These are phyloP conservation scores for Schizothorax lantsangensis DNA, from an alignment of 2,797 vertebrate species.

Conservation along the genomic window DNA sequence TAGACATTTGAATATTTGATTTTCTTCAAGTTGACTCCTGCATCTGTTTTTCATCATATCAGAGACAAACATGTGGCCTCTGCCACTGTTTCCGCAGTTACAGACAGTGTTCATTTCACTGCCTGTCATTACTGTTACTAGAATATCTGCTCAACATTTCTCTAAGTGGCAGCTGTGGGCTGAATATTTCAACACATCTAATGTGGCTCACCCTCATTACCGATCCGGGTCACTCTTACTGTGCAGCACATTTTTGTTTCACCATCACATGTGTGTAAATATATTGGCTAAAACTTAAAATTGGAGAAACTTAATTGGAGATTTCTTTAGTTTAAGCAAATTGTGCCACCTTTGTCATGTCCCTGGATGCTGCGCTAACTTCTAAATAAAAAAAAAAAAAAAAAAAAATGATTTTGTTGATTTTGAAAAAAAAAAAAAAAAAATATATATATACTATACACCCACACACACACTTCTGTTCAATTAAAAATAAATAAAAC, in stretches of 20 bases:
- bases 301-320: neutral
- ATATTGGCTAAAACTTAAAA: neutral
- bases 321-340: neutral
- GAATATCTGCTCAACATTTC: constrained; percentile 32
- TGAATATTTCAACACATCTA: constrained; percentile 55
- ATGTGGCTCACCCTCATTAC: constrained; percentile 45
- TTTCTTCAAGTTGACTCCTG: constrained; percentile 23
- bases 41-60: constrained; percentile 31
- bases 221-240: constrained; percentile 15
- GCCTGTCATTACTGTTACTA: constrained; percentile 1
- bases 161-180: constrained; percentile 16
- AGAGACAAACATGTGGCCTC: neutral
- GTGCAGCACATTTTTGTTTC: neutral
- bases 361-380: neutral
- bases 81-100: neutral
- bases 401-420: too few relatives aligned
- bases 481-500: neutral
- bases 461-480: neutral
- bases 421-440: too few relatives aligned
- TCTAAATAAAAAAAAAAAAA: neutral
- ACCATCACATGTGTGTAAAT: neutral
- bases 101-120: constrained; percentile 8
- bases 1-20: constrained; percentile 48
- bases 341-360: neutral
- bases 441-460: too few relatives aligned